Evolutionary conservation across 1,140 invertebrate genomes (phyloP), one percentile per base, ranked within the genome.

Genomic region (Drosophila gunungcola): DNA sequence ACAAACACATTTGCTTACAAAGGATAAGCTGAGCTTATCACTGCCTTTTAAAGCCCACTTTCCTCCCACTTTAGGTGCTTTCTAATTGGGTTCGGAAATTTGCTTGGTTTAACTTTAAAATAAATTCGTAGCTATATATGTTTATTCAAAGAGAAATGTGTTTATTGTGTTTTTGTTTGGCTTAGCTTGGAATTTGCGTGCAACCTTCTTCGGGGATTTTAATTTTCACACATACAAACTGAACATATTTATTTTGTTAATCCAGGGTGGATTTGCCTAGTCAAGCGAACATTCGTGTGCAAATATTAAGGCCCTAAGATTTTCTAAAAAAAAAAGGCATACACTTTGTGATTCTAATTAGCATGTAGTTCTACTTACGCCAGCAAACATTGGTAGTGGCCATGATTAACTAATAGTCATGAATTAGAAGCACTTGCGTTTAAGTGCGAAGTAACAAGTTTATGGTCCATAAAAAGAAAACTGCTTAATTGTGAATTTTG

Each of bases 401-500:
- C 25, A 3, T 45, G 10, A 45, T 25, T 4, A 11, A 45, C 25
- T 45, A 12, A 7, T 0, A 32, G 29, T 45, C 16, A 63, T 56
- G 52, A 63, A 43, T 55, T 43, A 27, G 32, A 29, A 16, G 10
- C 36, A 62, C 13, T 32, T 27, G 11, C 45, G 25, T 16, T 25
- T 52, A 7, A 51, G 42, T n/a, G 55, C 42, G 10, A 43, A 41
- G 27, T 27, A 36, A 36, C 43, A 55, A 34, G 13, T 11, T 21
- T 10, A n/a, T 1, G 12, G 46, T 25, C 3, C 10, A 7, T 21
- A 10, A 39, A 61, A 60, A 46, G 4, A 27, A 62, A 62, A 48
- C 57, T 32, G 56, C 42, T 61, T 62, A 62, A 49, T 67, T 61
- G 62, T 65, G 45, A 25, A 62, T 61, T 65, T 65, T 65, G 9